Evolutionary conservation across 2,888 invertebrate genomes (phyloP).

Genomic region (Tanytarsus gracilentus): DNA sequence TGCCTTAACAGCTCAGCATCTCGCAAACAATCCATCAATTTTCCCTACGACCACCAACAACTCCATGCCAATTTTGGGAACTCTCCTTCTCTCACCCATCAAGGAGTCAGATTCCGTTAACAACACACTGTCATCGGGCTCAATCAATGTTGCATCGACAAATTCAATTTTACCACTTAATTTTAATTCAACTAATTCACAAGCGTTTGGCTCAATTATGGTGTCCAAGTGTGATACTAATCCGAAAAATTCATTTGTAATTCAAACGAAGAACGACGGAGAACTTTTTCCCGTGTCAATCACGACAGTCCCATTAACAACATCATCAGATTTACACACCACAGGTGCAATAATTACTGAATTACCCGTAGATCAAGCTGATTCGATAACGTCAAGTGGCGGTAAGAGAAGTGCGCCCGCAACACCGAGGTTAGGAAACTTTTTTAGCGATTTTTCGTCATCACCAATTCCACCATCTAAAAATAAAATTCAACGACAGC

Average conservation of each 20-base stretch:
- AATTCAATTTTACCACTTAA: slow-evolving; percentile 65
- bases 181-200: slow-evolving; percentile 41
- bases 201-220: slow-evolving; percentile 20
- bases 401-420: not conserved
- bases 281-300: slow-evolving; percentile 17
- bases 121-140: slow-evolving; percentile 61
- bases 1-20: slow-evolving; percentile 57
- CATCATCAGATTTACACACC: not conserved
- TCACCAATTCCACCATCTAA: not conserved
- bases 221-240: not conserved
- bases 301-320: slow-evolving; percentile 12
- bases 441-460: not conserved
- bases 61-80: slow-evolving; percentile 66
- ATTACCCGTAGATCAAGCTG: slow-evolving; percentile 9
- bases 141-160: slow-evolving; percentile 68
- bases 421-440: not conserved
- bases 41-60: slow-evolving; percentile 44
- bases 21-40: slow-evolving; percentile 46
- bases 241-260: slow-evolving; percentile 12
- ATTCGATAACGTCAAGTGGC: not conserved
- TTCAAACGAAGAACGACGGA: not conserved
- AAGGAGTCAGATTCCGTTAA: slow-evolving; percentile 74
- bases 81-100: slow-evolving; percentile 69
- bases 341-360: slow-evolving; percentile 11
- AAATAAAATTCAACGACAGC: slow-evolving; percentile 15